phyloP scores from a whole-genome alignment of 2,113 vertebrate genomes.

The Tapirus terrestris region DNA sequence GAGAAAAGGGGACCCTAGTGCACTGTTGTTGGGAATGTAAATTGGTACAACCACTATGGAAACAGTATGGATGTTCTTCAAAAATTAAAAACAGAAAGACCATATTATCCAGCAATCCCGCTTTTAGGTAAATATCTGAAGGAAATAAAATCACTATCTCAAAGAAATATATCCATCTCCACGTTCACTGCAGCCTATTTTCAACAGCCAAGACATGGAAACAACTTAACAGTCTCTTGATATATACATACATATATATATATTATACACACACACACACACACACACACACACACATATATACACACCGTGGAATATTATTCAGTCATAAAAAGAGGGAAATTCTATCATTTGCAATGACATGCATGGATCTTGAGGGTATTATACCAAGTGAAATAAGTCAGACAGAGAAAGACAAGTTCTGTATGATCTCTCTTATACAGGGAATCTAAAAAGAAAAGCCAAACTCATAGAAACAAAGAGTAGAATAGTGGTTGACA shows the following conservation, averaged over 20 bases:
- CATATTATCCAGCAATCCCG: background rate
- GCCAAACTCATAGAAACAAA: background rate
- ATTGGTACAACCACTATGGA: background rate
- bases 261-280: no score
- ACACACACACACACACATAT: no score
- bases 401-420: background rate
- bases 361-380: background rate
- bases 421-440: background rate
- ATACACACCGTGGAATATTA: no score
- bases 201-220: background rate
- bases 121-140: background rate
- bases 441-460: background rate
- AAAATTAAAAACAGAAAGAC: background rate
- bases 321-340: background rate
- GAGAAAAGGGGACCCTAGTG: background rate
- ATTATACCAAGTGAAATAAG: background rate
- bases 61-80: background rate
- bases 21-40: background rate
- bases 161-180: background rate
- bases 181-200: background rate
- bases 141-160: background rate
- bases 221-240: background rate
- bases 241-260: no score
- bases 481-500: background rate
- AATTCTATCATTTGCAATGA: background rate